Base-by-base conservation (phyloP, 1,140 invertebrate genomes). In the Cheumatopsyche charites region DNA sequence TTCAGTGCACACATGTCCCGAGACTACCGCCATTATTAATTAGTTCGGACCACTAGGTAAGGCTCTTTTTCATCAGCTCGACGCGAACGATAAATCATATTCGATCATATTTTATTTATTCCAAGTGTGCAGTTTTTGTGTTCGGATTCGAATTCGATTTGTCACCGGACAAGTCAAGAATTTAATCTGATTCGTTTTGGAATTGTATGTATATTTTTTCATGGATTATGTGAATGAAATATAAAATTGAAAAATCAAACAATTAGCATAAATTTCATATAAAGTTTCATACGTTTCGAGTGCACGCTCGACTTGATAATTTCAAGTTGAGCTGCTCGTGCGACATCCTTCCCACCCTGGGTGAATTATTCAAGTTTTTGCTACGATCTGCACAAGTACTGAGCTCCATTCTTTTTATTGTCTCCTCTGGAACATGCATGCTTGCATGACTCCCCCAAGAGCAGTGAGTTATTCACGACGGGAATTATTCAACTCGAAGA, bases 341-440 rank as follows among this genome's bases (percentile, higher is more conserved):
- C 9, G 25, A 13, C 58, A 23, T 52, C 47, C 47, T 52, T 52
- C 47, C 19, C 47, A 62, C 25, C 23, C 58, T 6, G 23, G n/a
- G 58, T 62, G 29, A 62, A 62, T 62, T 62, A 62, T 62, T 62
- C 58, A 62, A 62, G 58, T 62, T 62, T 62, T 62, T 62, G 58
- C 58, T 21, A 41, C 13, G 9, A 52, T 52, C 47, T 52, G 47
- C 47, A 52, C 13, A 52, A 52, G 47, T 17, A 17, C 47, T 36
- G 29, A 36, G 47, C 19, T 15, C 15, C 47, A 52, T 52, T 52
- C 47, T 52, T 52, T 52, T 52, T 52, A 52, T 52, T 52, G 47
- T 19, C 47, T 17, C 29, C 29, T 25, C 58, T 41, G 29, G 58
- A 62, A 41, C 29, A 26, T 62, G 58, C 58, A 62, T 62, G 58